Evolutionary conservation across 2,797 vertebrate genomes (phyloP), one percentile per base, ranked within the genome.

Genomic region (Alca torda): DNA sequence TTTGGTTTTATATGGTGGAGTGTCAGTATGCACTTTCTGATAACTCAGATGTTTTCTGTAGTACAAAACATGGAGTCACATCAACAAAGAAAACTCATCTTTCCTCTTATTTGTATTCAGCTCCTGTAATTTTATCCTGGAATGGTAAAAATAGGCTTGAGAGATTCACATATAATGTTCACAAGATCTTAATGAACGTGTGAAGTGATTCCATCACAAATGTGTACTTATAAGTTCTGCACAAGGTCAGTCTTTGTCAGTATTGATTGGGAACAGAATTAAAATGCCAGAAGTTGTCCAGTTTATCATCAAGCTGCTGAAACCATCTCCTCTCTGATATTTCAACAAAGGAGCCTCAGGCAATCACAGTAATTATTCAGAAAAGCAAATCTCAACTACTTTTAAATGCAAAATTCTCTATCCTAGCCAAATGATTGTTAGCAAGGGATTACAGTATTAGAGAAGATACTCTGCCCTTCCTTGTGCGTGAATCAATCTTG

Each of bases 331-430:
- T 91, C 85, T 93, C 84, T 96, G 88, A 89, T 97, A 95, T 90
- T 97, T 95, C 94, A 91, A 86, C 94, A 95, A 87, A 97, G 78
- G 64, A 94, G 91, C 95, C 96, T 83, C 60, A 84, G 95, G 95
- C 93, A 95, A 94, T 94, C 92, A 89, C 84, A 85, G 94, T 95
- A 96, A 96, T 95, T 96, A 95, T 97, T 95, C 94, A 92, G 95
- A 94, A 95, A 94, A 95, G 93, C 83, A 95, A 93, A 92, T 94
- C 88, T 96, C 88, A 68, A 83, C 90, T 96, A 85, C 84, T 96
- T 95, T 95, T 95, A 96, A 95, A 96, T 95, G 91, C 88, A 94
- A 93, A 95, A 93, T 92, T 90, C 75, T 94, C 78, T 75, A 39
- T 87, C 75, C 90, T 83, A 84, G 75, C 84, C 84, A 95, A 87